Base-by-base conservation (phyloP, 1,140 invertebrate species). In the Drosophila willistoni region DNA sequence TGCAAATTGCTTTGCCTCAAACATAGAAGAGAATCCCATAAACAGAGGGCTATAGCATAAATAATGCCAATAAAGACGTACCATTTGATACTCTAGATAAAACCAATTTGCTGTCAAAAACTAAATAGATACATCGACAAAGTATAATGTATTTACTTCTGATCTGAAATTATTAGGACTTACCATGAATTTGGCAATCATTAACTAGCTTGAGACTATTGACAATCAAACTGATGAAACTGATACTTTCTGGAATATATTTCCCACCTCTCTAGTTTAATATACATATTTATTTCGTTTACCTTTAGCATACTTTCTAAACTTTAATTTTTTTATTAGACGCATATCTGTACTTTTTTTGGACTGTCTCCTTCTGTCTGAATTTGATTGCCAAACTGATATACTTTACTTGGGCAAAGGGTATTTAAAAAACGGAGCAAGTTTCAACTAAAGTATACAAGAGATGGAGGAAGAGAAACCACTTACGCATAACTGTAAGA, bases 401-500 rank as follows among this genome's bases (percentile, higher is more conserved):
- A 6, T 39, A 61, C 57, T 19, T 7, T 4, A 5, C 1, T 12
- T n/a, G 2, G 0, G 9, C 12, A 41, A 34, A 74, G 71, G 14
- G 73, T 74, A 74, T 56, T 17, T 61, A 71, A 79, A 81, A 83
- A 87, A 66, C 84, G 64, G 73, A 84, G 77, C 80, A 89, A 84
- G 80, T 79, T 79, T 78, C 60, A 51, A 68, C 54, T 57, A 57
- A 51, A 29, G 47, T 61, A 41, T 57, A 9, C 19, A 41, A 57
- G 54, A 68, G 59, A 57, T 56, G 69, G 60, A 54, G 73, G 59
- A 42, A 62, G 60, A 62, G 22, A 63, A 42, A 77, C 73, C 83
- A 87, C 79, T 87, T 89, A 87, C 83, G 83, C 83, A 87, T 87
- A 87, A 87, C 83, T 87, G 83, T 87, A 87, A 87, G 83, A 86